Evolutionary conservation across 2,113 vertebrate species (phyloP).

Genomic region (Phocoena sinus): DNA sequence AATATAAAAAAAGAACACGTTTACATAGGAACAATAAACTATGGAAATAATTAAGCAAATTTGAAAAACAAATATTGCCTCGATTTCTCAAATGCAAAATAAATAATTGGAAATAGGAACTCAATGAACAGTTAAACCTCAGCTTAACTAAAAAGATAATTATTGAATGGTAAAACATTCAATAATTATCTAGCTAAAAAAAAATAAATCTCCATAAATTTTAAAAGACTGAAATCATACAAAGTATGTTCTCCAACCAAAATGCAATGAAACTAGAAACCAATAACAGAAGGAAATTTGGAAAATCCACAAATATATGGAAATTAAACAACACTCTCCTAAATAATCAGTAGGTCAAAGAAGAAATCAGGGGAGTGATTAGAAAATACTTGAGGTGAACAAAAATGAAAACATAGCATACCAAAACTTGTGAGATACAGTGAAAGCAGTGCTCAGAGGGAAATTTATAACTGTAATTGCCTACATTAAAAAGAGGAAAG

Average conservation of each 20-base stretch:
- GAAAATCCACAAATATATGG: neutral
- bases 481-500: neutral
- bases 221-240: neutral
- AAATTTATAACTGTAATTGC: neutral
- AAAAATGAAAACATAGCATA: neutral
- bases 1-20: neutral
- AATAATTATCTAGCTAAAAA: too few relatives aligned
- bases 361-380: neutral
- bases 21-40: neutral
- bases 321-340: neutral
- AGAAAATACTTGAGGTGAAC: neutral
- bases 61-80: neutral
- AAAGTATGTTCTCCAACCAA: neutral
- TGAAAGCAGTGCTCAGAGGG: neutral
- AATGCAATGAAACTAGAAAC: neutral
- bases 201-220: neutral
- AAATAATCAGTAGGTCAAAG: neutral
- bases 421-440: neutral
- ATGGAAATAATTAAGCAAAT: neutral
- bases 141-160: neutral
- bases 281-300: neutral
- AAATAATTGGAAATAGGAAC: neutral
- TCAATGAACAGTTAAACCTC: neutral
- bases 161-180: neutral
- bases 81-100: neutral